Percentiles rank a stretch among this genome's conserved stretches.
These are phyloP conservation scores for Lagenorhynchus albirostris DNA, from an alignment of 2,113 vertebrate species.

Conservation along the genomic window DNA sequence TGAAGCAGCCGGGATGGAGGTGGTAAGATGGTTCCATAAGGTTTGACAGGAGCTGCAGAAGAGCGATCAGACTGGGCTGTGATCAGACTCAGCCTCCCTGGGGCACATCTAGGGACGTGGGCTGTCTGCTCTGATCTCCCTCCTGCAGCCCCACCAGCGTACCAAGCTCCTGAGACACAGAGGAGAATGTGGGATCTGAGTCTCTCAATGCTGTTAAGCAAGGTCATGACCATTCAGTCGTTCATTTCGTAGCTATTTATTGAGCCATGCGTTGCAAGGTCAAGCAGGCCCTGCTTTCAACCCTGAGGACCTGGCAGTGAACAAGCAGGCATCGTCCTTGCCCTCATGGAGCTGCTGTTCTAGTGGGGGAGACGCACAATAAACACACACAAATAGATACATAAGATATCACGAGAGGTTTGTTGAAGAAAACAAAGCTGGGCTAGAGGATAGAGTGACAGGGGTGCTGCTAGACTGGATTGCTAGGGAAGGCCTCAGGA, in stretches of 20 bases:
- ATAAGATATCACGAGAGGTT: background rate
- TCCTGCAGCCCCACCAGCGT: background rate
- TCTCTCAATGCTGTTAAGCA: background rate
- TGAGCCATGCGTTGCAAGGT: background rate
- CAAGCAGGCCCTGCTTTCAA: background rate
- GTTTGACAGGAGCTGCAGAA: background rate
- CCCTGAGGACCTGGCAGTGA: background rate
- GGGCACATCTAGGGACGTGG: background rate
- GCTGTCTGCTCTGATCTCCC: background rate
- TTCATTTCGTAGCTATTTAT: background rate
- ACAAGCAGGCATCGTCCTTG: background rate
- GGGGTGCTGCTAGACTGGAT: background rate
- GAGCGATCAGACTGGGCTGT: background rate
- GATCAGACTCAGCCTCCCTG: background rate
- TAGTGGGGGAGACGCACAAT: background rate
- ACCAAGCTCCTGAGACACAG: background rate
- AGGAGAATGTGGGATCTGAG: background rate
- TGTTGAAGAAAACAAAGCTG: background rate
- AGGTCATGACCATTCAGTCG: background rate
- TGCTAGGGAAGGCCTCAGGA: background rate
- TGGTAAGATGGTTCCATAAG: background rate
- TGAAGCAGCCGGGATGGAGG: background rate
- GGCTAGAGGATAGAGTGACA: background rate
- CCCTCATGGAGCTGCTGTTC: background rate
- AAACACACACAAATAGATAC: background rate